Evolutionary conservation across 2,797 vertebrate genomes (phyloP).

Genomic region (Tokudaia muenninki): DNA sequence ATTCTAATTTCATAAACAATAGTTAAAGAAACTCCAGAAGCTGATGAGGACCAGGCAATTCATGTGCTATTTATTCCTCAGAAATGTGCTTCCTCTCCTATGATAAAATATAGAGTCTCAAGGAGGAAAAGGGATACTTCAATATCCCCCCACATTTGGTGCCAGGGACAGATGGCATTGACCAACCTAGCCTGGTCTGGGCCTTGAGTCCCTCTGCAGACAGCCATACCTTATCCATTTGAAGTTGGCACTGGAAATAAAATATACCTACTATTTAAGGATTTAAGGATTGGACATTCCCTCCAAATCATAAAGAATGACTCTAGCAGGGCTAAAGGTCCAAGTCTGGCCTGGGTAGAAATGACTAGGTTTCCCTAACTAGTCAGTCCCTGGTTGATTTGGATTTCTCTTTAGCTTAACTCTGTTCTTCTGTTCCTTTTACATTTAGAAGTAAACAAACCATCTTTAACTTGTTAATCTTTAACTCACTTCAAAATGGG

Average conservation of each 20-base stretch:
- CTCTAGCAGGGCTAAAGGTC: not conserved
- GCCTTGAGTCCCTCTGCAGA: not conserved
- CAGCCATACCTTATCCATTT: not conserved
- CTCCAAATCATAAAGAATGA: not conserved
- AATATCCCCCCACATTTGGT: not conserved
- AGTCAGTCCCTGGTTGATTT: not conserved
- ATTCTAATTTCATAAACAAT: not conserved
- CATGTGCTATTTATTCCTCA: not conserved
- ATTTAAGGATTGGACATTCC: not conserved
- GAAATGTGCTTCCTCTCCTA: not conserved
- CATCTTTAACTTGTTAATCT: not conserved
- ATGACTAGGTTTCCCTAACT: not conserved
- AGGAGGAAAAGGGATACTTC: not conserved
- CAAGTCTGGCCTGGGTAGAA: not conserved
- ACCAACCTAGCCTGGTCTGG: not conserved
- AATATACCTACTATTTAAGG: not conserved
- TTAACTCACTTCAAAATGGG: not conserved
- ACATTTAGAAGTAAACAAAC: not conserved
- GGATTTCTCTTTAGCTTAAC: conserved; percentile 18
- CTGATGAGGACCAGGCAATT: not conserved
- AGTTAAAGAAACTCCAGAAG: not conserved
- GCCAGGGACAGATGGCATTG: not conserved
- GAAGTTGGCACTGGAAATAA: not conserved
- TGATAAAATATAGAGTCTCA: not conserved
- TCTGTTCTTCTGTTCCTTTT: conserved; percentile 36